Base-by-base conservation (phyloP, 2,113 vertebrate genomes). In the Cygnus atratus region DNA sequence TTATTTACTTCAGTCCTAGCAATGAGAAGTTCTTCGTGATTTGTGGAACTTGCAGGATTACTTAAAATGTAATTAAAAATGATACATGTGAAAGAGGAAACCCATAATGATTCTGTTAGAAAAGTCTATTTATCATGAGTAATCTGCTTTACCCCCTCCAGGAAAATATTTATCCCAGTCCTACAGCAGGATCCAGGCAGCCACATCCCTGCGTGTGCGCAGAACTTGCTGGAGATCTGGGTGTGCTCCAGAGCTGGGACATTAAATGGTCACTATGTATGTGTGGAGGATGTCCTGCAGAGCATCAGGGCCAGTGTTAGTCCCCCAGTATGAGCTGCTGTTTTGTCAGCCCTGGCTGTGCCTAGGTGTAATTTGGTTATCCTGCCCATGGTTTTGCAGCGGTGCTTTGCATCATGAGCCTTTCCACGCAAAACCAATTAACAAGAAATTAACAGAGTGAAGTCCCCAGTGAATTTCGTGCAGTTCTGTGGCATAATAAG, bases 381-480 rank as follows among this genome's bases (percentile, higher is more conserved):
- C 3, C 1, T 7, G 15, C 21, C 39, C 8, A 6, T 2, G 10
- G 11, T 10, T 31, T 55, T 6, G 11, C n/a, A 3, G 19, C 10
- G 26, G 16, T 44, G 50, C 29, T 54, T 35, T 4, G 4, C 54
- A 39, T 5, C n/a, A 1, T 9, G 58, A 92, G 41, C 65, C 31
- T n/a, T 54, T n/a, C 74, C n/a, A 3, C 18, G 13, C 13, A 68
- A 87, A 92, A 77, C 28, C 25, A 44, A 25, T 65, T 12, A 66
- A 20, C n/a, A 33, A 24, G 24, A 48, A 48, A 48, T 48, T 48
- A 48, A 48, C 46, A 20, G 21, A 80, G 11, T 2, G 59, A 18
- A 87, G 35, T 19, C 63, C 14, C 26, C 44, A 8, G 18, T 50
- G 78, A 65, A 63, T 61, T 75, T 61, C 3, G 2, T 44, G 37